Conservation (phyloP, 2,113 vertebrate genomes). For the Athene noctua region DNA sequence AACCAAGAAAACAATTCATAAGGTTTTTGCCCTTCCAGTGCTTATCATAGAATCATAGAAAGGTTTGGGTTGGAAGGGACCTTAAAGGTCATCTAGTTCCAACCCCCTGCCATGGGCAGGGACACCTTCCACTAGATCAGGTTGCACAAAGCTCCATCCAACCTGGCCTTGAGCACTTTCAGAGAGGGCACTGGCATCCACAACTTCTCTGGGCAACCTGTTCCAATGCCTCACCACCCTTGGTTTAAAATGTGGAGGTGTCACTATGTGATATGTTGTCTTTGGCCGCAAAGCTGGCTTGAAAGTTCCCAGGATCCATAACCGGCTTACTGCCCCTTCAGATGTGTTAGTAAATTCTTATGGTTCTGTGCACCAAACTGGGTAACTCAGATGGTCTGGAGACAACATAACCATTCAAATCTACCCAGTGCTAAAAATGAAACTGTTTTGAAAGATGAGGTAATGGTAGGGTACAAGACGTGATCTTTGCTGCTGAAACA, state of each 20-base stretch:
- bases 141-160: background rate
- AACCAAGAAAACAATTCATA: background rate
- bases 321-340: background rate
- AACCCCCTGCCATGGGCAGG: too few species aligned
- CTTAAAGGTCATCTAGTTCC: background rate
- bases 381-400: background rate
- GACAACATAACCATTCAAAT: background rate
- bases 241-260: background rate
- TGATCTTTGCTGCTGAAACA: background rate
- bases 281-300: background rate
- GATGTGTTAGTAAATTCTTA: background rate
- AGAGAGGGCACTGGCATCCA: too few species aligned
- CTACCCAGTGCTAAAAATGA: background rate
- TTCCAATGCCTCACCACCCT: background rate
- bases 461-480: accelerated
- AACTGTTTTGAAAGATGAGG: background rate
- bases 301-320: background rate
- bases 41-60: background rate
- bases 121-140: background rate
- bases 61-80: background rate
- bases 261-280: background rate
- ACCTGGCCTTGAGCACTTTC: background rate
- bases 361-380: background rate
- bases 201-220: background rate
- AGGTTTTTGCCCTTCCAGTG: background rate